phyloP scores from a whole-genome alignment of 2,113 vertebrate genomes.

The Oplegnathus fasciatus region DNA sequence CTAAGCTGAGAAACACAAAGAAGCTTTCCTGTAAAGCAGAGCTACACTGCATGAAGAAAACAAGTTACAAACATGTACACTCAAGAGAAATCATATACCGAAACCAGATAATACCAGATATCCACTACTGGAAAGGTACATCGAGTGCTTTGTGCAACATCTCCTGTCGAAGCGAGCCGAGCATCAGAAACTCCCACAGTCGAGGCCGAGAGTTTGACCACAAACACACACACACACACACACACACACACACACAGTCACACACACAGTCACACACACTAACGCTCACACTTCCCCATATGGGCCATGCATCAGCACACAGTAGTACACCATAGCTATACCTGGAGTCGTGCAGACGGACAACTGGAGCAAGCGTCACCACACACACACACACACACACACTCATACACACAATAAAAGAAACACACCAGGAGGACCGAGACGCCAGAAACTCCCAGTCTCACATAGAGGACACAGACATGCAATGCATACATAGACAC shows the following conservation, averaged over 20 bases:
- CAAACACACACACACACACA: conserved; percentile 33
- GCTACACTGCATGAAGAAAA: conserved; percentile 59
- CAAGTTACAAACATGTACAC: conserved; percentile 63
- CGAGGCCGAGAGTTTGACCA: conserved; percentile 49
- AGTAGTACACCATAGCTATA: conserved; percentile 80
- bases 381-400: conserved; percentile 55
- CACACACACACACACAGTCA: conserved; percentile 8
- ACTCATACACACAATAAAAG: conserved; percentile 44
- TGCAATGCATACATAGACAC: conserved; percentile 85
- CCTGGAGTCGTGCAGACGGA: conserved; percentile 83
- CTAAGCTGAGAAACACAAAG: conserved; percentile 63
- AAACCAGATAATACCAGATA: conserved; percentile 75
- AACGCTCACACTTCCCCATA: conserved; percentile 53
- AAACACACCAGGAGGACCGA: conserved; percentile 48
- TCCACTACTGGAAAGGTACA: conserved; percentile 79
- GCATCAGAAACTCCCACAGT: conserved; percentile 60
- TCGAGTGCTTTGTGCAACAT: conserved; percentile 82
- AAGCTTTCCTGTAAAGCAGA: conserved; percentile 65
- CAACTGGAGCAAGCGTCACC: conserved; percentile 79
- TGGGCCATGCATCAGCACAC: conserved; percentile 89
- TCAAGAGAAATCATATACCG: conserved; percentile 67
- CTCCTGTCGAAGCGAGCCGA: conserved; percentile 77
- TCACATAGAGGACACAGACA: conserved; percentile 75
- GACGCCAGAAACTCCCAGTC: conserved; percentile 34
- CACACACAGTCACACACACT: conserved; percentile 14